These are phyloP conservation scores for Oostethus manadensis DNA, from an alignment of 2,113 vertebrate genomes.

Conservation along the genomic window DNA sequence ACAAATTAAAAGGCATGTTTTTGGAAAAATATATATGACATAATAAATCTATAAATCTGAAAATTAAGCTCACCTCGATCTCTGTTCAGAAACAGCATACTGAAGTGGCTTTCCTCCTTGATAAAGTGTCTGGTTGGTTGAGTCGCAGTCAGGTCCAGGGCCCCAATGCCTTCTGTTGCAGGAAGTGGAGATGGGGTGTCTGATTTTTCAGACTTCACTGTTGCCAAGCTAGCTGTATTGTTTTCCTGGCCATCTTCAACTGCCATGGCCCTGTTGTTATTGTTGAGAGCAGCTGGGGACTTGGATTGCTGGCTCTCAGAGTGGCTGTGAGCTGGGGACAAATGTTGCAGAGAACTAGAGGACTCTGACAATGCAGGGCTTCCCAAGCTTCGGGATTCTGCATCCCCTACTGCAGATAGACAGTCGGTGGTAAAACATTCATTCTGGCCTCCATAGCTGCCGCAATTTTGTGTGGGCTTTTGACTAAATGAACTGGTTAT, in stretches of 20 bases:
- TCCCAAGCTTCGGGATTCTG: slow-evolving; percentile 88
- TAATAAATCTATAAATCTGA: too few relatives aligned
- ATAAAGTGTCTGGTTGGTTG: slow-evolving; percentile 80
- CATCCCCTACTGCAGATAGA: slow-evolving; percentile 80
- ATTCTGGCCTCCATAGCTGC: slow-evolving; percentile 81
- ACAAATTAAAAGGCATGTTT: too few relatives aligned
- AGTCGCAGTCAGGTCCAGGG: slow-evolving; percentile 92
- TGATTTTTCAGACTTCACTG: slow-evolving; percentile 91
- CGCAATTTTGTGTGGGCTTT: slow-evolving; percentile 79
- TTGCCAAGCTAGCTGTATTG: slow-evolving; percentile 60
- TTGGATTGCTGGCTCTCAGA: slow-evolving; percentile 86
- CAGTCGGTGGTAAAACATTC: slow-evolving; percentile 89
- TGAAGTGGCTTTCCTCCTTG: slow-evolving; percentile 95
- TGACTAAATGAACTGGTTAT: slow-evolving; percentile 78
- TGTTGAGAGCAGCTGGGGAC: slow-evolving; percentile 78
- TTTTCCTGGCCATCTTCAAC: slow-evolving; percentile 80
- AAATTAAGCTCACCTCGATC: slow-evolving; percentile 87
- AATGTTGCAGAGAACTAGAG: slow-evolving; percentile 86
- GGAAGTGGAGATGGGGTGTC: slow-evolving; percentile 82
- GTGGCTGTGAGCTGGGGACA: slow-evolving; percentile 86
- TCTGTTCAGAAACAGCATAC: slow-evolving; percentile 93
- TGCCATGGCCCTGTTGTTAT: slow-evolving; percentile 48
- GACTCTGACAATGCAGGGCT: slow-evolving; percentile 93
- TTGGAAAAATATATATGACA: too few relatives aligned
- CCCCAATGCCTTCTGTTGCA: slow-evolving; percentile 82